Evolutionary conservation across 2,113 vertebrate genomes (phyloP).

Genomic region (Motacilla tschutschensis): DNA sequence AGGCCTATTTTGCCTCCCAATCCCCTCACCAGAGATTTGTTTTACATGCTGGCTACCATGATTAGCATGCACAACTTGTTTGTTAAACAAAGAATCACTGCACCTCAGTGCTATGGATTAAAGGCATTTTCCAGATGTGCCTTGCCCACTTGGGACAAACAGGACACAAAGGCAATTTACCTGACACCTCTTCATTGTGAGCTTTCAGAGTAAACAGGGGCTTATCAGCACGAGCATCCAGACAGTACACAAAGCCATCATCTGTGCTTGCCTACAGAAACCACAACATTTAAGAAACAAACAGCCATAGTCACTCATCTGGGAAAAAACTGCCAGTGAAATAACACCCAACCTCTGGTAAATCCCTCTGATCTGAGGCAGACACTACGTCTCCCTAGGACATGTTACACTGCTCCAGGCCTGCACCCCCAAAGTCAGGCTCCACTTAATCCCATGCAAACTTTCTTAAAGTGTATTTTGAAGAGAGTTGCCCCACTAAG

Average conservation of each 20-base stretch:
- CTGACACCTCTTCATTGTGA: slow-evolving; percentile 92
- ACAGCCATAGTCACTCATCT: not conserved
- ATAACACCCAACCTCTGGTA: not conserved
- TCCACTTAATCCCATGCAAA: not conserved
- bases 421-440: not conserved
- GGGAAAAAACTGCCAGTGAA: not conserved
- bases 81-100: not conserved
- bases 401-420: not conserved
- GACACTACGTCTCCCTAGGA: not conserved
- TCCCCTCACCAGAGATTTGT: not conserved
- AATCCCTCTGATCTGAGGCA: not conserved
- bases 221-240: slow-evolving; percentile 94
- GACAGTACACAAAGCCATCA: slow-evolving; percentile 94
- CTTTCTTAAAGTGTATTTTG: not conserved
- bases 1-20: not conserved
- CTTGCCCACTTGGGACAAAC: not conserved
- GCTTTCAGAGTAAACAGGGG: slow-evolving; percentile 92
- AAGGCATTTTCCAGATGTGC: not conserved
- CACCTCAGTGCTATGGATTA: not conserved
- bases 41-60: not conserved
- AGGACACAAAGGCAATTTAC: slow-evolving; percentile 56
- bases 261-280: slow-evolving; percentile 89
- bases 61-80: not conserved
- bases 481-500: not conserved
- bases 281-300: not conserved